Base-by-base conservation (phyloP, 1,140 invertebrate genomes). In the Hydropsyche tenuis region DNA sequence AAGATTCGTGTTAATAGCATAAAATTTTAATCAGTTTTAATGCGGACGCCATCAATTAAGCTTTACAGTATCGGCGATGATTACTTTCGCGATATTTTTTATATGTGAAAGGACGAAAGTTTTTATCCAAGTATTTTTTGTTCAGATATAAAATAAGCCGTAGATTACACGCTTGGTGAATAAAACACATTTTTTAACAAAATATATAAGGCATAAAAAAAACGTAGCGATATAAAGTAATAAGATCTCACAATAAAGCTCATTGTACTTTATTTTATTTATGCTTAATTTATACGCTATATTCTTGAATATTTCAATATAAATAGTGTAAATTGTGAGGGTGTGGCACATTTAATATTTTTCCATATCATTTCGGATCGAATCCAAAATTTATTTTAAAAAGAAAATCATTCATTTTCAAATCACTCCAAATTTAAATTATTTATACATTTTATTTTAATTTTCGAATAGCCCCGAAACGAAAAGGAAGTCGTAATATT, bases 231-330 rank as follows among this genome's bases (percentile, higher is more conserved):
- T 48, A 48, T 12, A 48, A 48, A 48, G 16, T 12, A 48, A n/a
- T 16, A 16, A 12, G 45, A 3, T 12, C 23, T 23, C 56, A 60
- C 56, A 60, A 60, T 60, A 22, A n/a, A 60, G 23, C 23, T 53
- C 48, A 53, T 53, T 53, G 48, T 53, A 16, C 48, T 53, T 53
- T 53, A 60, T 60, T 60, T 60, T 60, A 60, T 60, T 60, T 60
- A 60, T 25, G 56, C 14, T 60, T 60, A 60, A 25, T 60, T 60
- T 60, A 60, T 60, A 23, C 56, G 56, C 12, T 25, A 22, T 20
- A 23, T 60, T 14, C 23, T 12, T 23, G 11, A 53, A 60, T 1
- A 23, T 23, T 60, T 56, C 56, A 60, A 60, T 60, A 23, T 20
- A 20, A 60, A 60, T 60, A 60, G 56, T 23, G 56, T 25, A 25